Evolutionary conservation across 2,797 vertebrate species (phyloP), one percentile per base, ranked within the genome.

Genomic region (Amniataba percoides): DNA sequence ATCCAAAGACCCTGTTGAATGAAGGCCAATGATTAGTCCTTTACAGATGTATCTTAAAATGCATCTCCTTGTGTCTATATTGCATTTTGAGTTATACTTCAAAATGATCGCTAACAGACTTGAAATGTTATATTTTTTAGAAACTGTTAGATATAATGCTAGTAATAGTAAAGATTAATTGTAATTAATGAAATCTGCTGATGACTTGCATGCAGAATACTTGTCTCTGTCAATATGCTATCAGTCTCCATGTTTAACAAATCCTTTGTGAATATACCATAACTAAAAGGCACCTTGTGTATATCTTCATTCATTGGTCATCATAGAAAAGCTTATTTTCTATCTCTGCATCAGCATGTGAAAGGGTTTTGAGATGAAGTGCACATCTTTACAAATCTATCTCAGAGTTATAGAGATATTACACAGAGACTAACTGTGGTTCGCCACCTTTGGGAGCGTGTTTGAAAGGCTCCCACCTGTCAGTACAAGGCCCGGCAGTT

Each of bases 31-130:
- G 59, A 74, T 68, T 34, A 34, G 53, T 63, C n/a, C 43, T 45
- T 66, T 77, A 14, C 11, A 65, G 46, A 78, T 73, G 57, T 5
- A 4, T 56, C 55, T 65, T 80, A 23, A 88, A 83, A 71, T 62
- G 39, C 46, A 57, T 71, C 53, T 51, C 53, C 70, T 23, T 52
- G 51, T 68, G 25, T 36, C 21, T 25, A 9, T 43, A 27, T 21
- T n/a, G 14, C 39, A 65, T 39, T 75, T 78, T 69, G 6, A 49
- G 21, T 58, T 49, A n/a, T 7, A 39, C 53, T 57, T 31, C 43
- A 23, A 42, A 48, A 25, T 19, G 16, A 2, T 21, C 21, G 45
- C 39, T 57, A 8, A 14, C 10, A 39, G 12, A 70, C 10, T 64
- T 13, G 7, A 59, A 42, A 27, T 14, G 13, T 8, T 14, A 9